Base-by-base conservation (phyloP, 2,797 vertebrate species). In the Anguilla megastoma region DNA sequence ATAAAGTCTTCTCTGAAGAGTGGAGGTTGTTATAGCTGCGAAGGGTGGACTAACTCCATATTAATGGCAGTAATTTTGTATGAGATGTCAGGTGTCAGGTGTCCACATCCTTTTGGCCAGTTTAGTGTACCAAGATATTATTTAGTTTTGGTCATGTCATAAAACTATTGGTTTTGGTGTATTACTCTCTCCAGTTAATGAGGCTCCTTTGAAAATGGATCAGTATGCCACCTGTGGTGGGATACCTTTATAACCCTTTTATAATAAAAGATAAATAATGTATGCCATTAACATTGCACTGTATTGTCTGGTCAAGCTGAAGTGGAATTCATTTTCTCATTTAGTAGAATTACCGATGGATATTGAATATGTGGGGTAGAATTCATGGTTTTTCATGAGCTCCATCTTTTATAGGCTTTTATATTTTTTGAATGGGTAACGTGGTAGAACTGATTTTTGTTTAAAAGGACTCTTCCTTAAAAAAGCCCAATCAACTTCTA, bases 401-500 rank as follows among this genome's bases (percentile, higher is more conserved):
- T 56, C 5, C 10, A 27, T 27, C 82, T 24, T 48, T 27, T 71
- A n/a, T 36, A 86, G 16, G 5, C 16, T 82, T 63, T 10, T 33
- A 10, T 63, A 10, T 27, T 30, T 30, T 85, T 85, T 36, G 12
- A 63, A 56, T 27, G 30, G 36, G 14, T 45, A 79, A 41, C 30
- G 21, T 30, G 14, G 30, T 79, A 41, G 30, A 45, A 21, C 10
- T 10, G 74, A 0, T 41, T 82, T 82, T 48, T 36, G 2, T 82
- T 45, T 18, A 45, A n/a, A 82, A 48, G 16, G 69, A 33, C 27
- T 74, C 69, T 33, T 24, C 27, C 4, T 7, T 33, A 33, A 48
- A 79, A 36, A 41, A 24, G n/a, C 79, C 21, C 56, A 60, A 16
- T 84, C 52, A 90, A 85, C 82, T 27, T 45, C 50, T 45, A 41